These are phyloP conservation scores for Helleia helle DNA, from an alignment of 2,888 invertebrate species.

Conservation along the genomic window DNA sequence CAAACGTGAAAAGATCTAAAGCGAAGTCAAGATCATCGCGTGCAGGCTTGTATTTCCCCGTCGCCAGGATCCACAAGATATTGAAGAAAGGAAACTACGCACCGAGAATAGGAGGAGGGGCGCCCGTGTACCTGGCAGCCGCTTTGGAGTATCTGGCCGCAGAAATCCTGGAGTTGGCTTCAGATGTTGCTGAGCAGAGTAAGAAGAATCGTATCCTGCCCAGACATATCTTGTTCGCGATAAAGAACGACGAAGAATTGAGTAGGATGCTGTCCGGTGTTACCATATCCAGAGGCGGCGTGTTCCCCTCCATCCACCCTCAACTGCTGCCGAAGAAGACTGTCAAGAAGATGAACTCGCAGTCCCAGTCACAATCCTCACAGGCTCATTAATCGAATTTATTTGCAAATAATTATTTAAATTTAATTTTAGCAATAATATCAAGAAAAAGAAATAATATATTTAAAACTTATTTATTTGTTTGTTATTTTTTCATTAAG, in stretches of 20 bases:
- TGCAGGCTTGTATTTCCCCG: slow-evolving; percentile 71
- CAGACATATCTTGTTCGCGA: slow-evolving; percentile 41
- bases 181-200: slow-evolving; percentile 77
- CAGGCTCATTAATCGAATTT: neutral
- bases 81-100: slow-evolving; percentile 76
- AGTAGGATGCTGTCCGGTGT: slow-evolving; percentile 37
- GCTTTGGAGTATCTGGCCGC: slow-evolving; percentile 79
- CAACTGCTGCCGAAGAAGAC: slow-evolving; percentile 47
- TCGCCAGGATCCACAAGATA: slow-evolving; percentile 72
- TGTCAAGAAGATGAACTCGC: slow-evolving; percentile 23
- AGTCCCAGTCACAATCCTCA: slow-evolving; percentile 9
- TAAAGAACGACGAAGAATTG: slow-evolving; percentile 47
- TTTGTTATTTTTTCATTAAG: too few relatives aligned
- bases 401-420: too few relatives aligned
- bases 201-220: slow-evolving; percentile 72
- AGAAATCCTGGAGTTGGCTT: slow-evolving; percentile 78
- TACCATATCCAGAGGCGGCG: slow-evolving; percentile 43
- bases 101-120: slow-evolving; percentile 67
- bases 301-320: slow-evolving; percentile 38
- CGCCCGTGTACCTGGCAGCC: slow-evolving; percentile 70
- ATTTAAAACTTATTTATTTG: too few relatives aligned
- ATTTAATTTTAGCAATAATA: too few relatives aligned
- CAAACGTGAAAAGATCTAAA: slow-evolving; percentile 25
- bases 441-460: too few relatives aligned
- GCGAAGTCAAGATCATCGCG: slow-evolving; percentile 48